Conservation (phyloP, 2,797 vertebrate species). For the Odontamblyopus rebecca region DNA sequence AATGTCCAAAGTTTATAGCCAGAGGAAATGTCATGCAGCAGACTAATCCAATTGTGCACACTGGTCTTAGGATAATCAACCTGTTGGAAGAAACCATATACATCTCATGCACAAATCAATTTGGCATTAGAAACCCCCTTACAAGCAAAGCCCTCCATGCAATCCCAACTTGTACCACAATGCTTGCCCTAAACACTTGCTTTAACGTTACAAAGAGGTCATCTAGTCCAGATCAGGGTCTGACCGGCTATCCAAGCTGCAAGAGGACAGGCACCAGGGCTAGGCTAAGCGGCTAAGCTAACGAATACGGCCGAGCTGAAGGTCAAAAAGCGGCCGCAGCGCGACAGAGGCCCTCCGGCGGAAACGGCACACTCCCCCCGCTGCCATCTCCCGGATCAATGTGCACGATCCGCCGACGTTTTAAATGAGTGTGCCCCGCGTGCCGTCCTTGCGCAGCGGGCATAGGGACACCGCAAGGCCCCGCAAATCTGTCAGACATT, state of each 20-base stretch:
- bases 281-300: conserved; percentile 62
- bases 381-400: too few relatives aligned
- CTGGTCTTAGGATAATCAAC: conserved; percentile 34
- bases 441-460: conserved; percentile 20
- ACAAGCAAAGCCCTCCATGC: not conserved
- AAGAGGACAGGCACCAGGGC: conserved; percentile 1
- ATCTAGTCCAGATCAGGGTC: not conserved
- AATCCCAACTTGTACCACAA: not conserved
- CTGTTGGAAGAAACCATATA: conserved; percentile 6
- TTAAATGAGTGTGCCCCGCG: rapidly evolving
- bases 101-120: conserved; percentile 9
- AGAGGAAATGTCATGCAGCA: not conserved
- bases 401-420: not conserved
- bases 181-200: not conserved
- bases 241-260: not conserved
- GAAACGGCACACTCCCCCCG: not conserved
- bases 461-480: not conserved
- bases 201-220: not conserved
- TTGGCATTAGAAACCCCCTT: not conserved
- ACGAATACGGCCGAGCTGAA: conserved; percentile 51
- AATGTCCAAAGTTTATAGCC: not conserved
- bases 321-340: conserved; percentile 59
- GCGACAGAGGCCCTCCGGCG: conserved; percentile 7
- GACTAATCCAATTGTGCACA: conserved; percentile 37
- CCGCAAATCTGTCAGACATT: not conserved